phyloP scores from a whole-genome alignment of 2,797 vertebrate species.

The Acanthornis magna region DNA sequence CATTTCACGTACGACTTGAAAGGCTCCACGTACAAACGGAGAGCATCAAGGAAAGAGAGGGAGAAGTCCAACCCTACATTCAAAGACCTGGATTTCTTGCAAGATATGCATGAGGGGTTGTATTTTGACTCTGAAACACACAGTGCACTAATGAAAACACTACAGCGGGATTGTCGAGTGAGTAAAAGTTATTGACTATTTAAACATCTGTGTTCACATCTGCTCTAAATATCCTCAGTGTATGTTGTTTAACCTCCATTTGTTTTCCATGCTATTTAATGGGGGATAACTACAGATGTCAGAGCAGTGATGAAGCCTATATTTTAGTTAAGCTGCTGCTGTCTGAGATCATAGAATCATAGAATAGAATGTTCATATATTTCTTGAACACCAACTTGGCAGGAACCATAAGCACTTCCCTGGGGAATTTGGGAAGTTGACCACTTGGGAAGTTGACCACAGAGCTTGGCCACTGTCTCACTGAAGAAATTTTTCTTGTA shows the following conservation, averaged over 20 bases:
- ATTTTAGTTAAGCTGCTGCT: background rate
- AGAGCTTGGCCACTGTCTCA: background rate
- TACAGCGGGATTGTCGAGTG: constrained; percentile 93
- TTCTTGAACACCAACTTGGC: background rate
- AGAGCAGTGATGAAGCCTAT: background rate
- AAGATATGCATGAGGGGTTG: constrained; percentile 91
- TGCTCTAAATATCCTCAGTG: background rate
- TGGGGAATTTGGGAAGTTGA: background rate
- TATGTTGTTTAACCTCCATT: background rate
- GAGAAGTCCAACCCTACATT: constrained; percentile 87
- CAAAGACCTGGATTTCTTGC: constrained; percentile 95
- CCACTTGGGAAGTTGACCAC: too few species aligned
- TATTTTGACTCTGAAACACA: constrained; percentile 90
- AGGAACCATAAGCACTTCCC: background rate
- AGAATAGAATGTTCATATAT: background rate
- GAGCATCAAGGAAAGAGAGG: constrained; percentile 89
- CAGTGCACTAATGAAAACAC: constrained; percentile 91
- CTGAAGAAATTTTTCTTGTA: background rate
- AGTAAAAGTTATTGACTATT: constrained; percentile 40
- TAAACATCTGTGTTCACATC: background rate
- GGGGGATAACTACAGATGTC: background rate
- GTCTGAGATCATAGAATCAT: background rate
- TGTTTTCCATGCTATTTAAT: background rate
- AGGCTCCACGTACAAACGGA: constrained; percentile 92
- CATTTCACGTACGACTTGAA: constrained; percentile 96